Evolutionary conservation across 2,888 invertebrate genomes (phyloP), one percentile per base, ranked within the genome.

Genomic region (Ennomos quercinarius): DNA sequence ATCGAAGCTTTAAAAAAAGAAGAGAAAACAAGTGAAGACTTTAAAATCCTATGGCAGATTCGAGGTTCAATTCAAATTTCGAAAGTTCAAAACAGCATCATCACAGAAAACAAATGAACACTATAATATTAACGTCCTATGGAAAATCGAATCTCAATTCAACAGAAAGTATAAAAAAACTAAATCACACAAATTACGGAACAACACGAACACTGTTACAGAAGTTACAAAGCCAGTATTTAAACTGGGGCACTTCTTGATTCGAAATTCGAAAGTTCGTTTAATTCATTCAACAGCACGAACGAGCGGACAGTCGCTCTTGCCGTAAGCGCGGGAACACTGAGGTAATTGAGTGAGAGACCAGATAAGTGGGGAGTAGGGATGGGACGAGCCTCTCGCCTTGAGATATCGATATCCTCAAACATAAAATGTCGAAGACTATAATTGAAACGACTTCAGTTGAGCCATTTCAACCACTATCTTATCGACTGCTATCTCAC

Each of bases 201-300:
- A 12, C 13, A 38, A 11, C 46, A 52, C 47, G 11, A 52, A 52
- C 52, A 43, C 52, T 42, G 10, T 46, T 47, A 27, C 27, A 27
- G 27, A 27, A 27, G 27, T 27, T 27, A 27, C 5, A 27, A 37
- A 37, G 13, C 43, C 13, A 51, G 34, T 36, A 9, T 35, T 27
- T 13, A 43, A 49, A 58, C 35, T 37, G 37, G 44, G 27, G 12
- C 41, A 42, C 55, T 48, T 46, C 10, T 12, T 10, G 9, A 41
- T 40, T 49, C 55, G 56, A 27, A 27, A 56, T 57, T 59, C 45
- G 59, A 59, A 59, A 59, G 59, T 50, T 37, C 49, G 50, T 36
- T 27, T 42, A 27, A 47, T 10, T 57, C 35, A 57, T 17, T 50
- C 53, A 49, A 54, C 44, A 43, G 37, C 40, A 37, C 37, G 44